These are phyloP conservation scores for Triops cancriformis DNA, from an alignment of 1,140 invertebrate genomes.

Conservation along the genomic window DNA sequence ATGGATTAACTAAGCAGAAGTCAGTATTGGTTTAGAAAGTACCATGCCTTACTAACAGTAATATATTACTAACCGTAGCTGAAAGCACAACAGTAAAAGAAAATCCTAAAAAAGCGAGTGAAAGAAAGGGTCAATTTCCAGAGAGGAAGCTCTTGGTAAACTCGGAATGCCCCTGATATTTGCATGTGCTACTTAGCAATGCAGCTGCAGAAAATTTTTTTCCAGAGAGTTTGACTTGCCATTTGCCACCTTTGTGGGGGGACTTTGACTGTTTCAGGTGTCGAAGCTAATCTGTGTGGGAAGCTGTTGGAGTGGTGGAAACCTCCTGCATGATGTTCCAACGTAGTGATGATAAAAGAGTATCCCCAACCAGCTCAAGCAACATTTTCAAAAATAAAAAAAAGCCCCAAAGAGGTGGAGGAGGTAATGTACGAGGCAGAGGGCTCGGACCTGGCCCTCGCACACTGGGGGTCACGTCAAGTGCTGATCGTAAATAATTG, in stretches of 20 bases:
- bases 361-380: not conserved
- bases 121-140: not conserved
- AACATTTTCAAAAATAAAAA: not conserved
- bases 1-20: too few relatives aligned
- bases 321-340: not conserved
- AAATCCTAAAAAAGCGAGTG: too few relatives aligned
- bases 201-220: not conserved
- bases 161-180: not conserved
- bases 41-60: too few relatives aligned
- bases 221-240: not conserved
- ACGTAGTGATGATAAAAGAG: not conserved
- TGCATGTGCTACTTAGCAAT: not conserved
- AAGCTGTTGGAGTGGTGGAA: not conserved
- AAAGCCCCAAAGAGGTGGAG: not conserved
- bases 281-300: constrained; percentile 9
- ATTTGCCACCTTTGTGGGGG: not conserved
- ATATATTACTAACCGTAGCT: too few relatives aligned
- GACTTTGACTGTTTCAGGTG: not conserved
- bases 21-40: too few relatives aligned
- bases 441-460: not conserved
- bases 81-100: too few relatives aligned
- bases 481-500: constrained; percentile 14
- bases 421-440: constrained; percentile 9
- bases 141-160: not conserved
- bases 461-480: constrained; percentile 11